Conservation (phyloP, 2,113 vertebrate species). For the Callaeas wilsoni region DNA sequence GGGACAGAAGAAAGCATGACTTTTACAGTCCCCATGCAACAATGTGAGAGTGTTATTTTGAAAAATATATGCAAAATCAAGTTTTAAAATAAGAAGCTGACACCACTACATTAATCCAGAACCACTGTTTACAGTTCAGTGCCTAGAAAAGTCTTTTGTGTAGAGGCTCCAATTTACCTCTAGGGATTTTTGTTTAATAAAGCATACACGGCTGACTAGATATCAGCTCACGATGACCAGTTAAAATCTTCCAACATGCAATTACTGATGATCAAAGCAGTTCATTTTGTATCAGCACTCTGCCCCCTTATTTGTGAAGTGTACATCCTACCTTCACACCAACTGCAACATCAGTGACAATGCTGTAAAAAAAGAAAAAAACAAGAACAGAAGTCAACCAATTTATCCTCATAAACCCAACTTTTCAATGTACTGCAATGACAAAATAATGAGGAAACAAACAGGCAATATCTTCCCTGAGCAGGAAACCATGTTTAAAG, state of each 20-base stretch:
- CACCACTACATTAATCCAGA: not conserved
- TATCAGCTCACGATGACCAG: not conserved
- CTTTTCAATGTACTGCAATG: not conserved
- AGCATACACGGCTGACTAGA: not conserved
- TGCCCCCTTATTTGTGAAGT: slow-evolving; percentile 19
- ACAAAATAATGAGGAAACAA: not conserved
- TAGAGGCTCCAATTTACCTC: not conserved
- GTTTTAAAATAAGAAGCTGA: not conserved
- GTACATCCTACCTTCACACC: slow-evolving; percentile 90
- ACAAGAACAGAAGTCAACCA: not conserved
- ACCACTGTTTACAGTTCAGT: not conserved
- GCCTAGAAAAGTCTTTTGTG: not conserved
- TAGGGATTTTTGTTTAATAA: not conserved
- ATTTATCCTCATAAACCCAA: not conserved
- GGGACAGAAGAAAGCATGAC: not conserved
- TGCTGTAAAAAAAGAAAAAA: slow-evolving; percentile 74
- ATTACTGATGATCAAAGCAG: not conserved
- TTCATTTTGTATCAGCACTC: not conserved
- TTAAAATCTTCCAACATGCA: not conserved
- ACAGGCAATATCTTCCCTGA: not conserved
- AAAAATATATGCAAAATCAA: not conserved
- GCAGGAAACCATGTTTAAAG: not conserved
- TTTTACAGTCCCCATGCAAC: not conserved
- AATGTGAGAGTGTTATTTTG: not conserved
- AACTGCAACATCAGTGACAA: slow-evolving; percentile 94